Conservation (phyloP, 2,888 invertebrate genomes). For the Drosophila kuntzei region DNA sequence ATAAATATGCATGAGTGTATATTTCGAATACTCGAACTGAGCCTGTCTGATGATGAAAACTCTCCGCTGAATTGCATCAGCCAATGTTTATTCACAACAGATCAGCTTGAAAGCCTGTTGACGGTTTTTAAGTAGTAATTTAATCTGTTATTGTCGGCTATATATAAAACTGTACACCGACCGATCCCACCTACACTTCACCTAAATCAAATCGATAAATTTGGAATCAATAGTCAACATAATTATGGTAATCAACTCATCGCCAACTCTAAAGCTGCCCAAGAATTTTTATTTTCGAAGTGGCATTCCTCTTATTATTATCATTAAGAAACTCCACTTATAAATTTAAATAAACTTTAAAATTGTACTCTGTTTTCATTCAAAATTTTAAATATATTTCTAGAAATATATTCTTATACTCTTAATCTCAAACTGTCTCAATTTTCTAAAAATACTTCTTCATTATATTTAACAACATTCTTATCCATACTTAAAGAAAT, state of each 20-base stretch:
- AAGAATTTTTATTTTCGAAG: neutral
- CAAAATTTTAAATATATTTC: no score
- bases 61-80: constrained; percentile 83
- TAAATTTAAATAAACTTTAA: no score
- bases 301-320: neutral
- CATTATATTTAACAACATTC: no score
- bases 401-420: no score
- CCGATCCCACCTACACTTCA: constrained; percentile 11
- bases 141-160: constrained; percentile 43
- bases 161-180: constrained; percentile 21
- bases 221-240: neutral
- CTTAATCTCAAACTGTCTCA: no score
- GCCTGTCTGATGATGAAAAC: constrained; percentile 75
- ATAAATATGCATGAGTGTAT: constrained; percentile 48
- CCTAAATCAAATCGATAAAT: constrained; percentile 5
- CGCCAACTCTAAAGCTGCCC: neutral
- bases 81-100: constrained; percentile 75
- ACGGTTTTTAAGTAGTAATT: constrained; percentile 35
- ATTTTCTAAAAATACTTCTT: no score
- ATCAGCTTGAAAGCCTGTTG: constrained; percentile 65
- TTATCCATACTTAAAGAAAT: neutral
- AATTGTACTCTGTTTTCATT: no score
- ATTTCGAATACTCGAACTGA: constrained; percentile 17
- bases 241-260: neutral
- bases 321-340: no score